Evolutionary conservation across 2,888 invertebrate species (phyloP).

Genomic region (Holacanthella duospinosa): DNA sequence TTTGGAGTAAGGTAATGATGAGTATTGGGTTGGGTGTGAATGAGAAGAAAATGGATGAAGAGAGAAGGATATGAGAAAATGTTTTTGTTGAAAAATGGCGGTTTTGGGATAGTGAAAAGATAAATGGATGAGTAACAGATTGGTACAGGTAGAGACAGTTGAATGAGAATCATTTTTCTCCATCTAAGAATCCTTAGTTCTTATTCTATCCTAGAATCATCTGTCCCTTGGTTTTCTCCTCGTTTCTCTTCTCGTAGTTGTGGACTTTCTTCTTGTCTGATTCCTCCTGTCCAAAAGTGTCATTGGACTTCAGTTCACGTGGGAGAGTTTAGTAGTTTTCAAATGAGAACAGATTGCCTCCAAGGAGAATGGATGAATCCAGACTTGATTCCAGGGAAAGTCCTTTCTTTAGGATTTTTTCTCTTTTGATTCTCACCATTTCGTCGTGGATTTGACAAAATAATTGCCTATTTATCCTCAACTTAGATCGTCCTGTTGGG

Average conservation of each 20-base stretch:
- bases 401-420: not conserved
- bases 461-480: constrained; percentile 39
- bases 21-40: too few relatives aligned
- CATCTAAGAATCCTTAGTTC: constrained; percentile 33
- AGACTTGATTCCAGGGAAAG: constrained; percentile 10
- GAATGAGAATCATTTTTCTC: constrained; percentile 38
- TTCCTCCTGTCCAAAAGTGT: constrained; percentile 6
- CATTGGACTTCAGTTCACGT: constrained; percentile 34
- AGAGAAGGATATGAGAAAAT: not conserved
- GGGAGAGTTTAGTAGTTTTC: constrained; percentile 37
- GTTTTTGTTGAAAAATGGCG: not conserved
- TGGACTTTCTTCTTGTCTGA: too few relatives aligned
- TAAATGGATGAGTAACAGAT: constrained; percentile 38
- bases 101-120: constrained; percentile 20
- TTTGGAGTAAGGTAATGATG: too few relatives aligned
- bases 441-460: constrained; percentile 37
- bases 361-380: constrained; percentile 33
- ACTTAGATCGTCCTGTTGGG: constrained; percentile 37
- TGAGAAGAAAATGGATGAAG: too few relatives aligned
- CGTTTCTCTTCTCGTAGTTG: constrained; percentile 9
- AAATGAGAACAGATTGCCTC: constrained; percentile 38
- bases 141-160: constrained; percentile 31
- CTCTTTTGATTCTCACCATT: constrained; percentile 32
- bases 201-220: constrained; percentile 16
- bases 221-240: constrained; percentile 8